Conservation (phyloP, 2,113 vertebrate species). For the Martes martes region DNA sequence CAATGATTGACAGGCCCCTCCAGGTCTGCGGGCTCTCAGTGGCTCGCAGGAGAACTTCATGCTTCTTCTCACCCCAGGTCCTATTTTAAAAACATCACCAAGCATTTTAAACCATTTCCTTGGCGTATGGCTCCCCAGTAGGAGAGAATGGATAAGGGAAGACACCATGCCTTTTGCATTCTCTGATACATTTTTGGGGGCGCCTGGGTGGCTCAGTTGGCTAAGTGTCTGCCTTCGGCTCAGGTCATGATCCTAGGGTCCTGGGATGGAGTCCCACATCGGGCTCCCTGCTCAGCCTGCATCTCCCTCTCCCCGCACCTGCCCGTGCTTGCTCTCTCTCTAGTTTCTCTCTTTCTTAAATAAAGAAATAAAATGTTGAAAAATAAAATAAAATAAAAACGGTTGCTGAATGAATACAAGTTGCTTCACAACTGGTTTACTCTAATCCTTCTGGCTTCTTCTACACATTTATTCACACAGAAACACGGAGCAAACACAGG, state of each 20-base stretch:
- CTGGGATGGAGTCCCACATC: neutral
- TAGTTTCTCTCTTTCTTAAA: neutral
- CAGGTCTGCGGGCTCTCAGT: neutral
- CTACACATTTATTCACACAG: neutral
- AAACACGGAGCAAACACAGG: neutral
- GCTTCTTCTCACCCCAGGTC: neutral
- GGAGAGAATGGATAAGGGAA: neutral
- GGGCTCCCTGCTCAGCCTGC: neutral
- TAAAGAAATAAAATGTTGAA: neutral
- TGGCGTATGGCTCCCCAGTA: neutral
- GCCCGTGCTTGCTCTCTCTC: neutral
- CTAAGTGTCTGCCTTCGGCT: neutral
- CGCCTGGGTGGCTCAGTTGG: neutral
- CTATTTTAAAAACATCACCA: neutral
- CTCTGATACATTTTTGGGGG: neutral
- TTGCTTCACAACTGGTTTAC: neutral
- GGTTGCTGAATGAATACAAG: neutral
- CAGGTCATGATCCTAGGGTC: neutral
- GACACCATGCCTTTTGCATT: neutral
- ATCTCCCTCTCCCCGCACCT: neutral
- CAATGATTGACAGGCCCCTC: neutral
- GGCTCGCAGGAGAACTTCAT: neutral
- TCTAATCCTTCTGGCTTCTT: neutral
- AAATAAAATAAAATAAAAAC: neutral
- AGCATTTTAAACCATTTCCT: constrained; percentile 5